Conservation (phyloP, 2,797 vertebrate genomes). For the Xyrichtys novacula region DNA sequence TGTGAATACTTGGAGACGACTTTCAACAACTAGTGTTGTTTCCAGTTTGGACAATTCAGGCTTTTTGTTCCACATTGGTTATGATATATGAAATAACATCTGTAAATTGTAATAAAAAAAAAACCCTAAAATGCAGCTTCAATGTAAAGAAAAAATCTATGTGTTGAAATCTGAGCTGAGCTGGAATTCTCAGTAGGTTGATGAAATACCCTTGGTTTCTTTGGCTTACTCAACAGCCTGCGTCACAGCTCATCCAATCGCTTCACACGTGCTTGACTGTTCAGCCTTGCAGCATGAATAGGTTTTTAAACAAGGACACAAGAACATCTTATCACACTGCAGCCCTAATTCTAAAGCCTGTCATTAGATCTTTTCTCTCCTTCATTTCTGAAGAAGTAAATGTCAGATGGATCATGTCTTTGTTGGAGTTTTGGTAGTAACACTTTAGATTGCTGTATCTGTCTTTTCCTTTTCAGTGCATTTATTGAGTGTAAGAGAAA, state of each 20-base stretch:
- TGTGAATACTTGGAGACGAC: too few relatives aligned
- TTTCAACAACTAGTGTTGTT: too few relatives aligned
- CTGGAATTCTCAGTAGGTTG: not conserved
- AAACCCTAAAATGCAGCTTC: too few relatives aligned
- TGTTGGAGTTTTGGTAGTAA: not conserved
- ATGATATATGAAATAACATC: too few relatives aligned
- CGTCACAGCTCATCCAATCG: not conserved
- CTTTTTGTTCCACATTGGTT: too few relatives aligned
- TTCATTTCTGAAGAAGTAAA: not conserved
- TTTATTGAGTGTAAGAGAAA: not conserved
- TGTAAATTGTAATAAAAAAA: too few relatives aligned
- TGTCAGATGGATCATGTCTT: not conserved
- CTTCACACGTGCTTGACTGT: not conserved
- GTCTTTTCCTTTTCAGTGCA: too few relatives aligned
- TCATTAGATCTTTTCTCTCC: not conserved
- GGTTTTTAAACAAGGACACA: not conserved
- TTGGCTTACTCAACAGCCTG: not conserved
- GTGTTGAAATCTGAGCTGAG: not conserved
- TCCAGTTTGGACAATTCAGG: too few relatives aligned
- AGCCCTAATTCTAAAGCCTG: not conserved
- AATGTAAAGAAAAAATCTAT: not conserved
- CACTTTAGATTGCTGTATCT: not conserved
- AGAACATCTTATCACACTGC: not conserved
- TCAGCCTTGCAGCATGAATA: conserved; percentile 4
- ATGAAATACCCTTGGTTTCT: not conserved